These are phyloP conservation scores for Sphaerophoria rueppellii DNA, from an alignment of 2,888 invertebrate genomes.

Conservation along the genomic window DNA sequence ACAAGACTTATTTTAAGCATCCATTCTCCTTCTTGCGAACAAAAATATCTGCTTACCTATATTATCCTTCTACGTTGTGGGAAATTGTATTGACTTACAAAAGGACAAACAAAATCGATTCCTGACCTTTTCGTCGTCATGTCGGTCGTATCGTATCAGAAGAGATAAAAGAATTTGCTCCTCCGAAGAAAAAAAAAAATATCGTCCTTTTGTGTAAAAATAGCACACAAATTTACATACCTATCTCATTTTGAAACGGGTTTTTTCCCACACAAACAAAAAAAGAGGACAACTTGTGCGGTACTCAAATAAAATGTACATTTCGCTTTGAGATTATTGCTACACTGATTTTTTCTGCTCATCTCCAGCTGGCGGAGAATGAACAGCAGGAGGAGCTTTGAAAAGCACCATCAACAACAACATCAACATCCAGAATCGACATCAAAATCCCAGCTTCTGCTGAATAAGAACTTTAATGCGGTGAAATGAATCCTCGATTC, in stretches of 20 bases:
- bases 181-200: not conserved
- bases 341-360: slow-evolving; percentile 20
- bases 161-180: not conserved
- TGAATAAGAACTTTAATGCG: slow-evolving; percentile 19
- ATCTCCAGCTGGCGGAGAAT: not conserved
- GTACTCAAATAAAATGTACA: slow-evolving; percentile 27
- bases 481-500: slow-evolving; percentile 32
- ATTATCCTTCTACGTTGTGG: not conserved
- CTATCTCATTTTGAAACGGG: slow-evolving; percentile 22
- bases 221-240: slow-evolving; percentile 39
- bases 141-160: not conserved
- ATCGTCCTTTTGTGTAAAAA: slow-evolving; percentile 6
- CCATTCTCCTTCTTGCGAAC: not conserved
- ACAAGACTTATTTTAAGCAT: not conserved
- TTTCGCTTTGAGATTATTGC: slow-evolving; percentile 19
- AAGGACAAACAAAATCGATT: slow-evolving; percentile 17
- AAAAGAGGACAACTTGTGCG: slow-evolving; percentile 6
- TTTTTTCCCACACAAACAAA: not conserved
- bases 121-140: not conserved
- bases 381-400: not conserved
- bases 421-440: no score
- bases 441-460: slow-evolving; percentile 9
- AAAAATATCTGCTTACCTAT: not conserved
- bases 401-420: not conserved
- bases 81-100: slow-evolving; percentile 5